Percentiles rank a stretch among this genome's conserved stretches.
Conservation (phyloP, 2,888 invertebrate species). For the Gastrophysa polygoni region DNA sequence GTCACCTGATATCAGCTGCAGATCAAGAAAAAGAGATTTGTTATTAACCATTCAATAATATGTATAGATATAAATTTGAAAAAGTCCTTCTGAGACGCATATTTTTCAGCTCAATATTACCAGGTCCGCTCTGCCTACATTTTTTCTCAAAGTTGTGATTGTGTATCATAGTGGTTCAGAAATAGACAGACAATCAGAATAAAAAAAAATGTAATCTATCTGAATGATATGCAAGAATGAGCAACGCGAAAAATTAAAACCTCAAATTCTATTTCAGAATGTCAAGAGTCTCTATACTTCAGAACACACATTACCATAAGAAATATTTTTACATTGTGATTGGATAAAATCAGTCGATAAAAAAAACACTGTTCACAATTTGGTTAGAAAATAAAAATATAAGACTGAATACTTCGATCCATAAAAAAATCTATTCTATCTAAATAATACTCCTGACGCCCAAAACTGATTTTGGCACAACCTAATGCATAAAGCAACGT, state of each 20-base stretch:
- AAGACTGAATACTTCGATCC: slow-evolving; percentile 9
- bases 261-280: slow-evolving; percentile 24
- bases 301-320: slow-evolving; percentile 42
- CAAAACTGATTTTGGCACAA: slow-evolving; percentile 29
- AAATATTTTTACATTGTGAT: slow-evolving; percentile 28
- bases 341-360: slow-evolving; percentile 35
- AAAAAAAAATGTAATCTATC: not conserved
- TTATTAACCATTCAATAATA: too few relatives aligned
- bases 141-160: not conserved
- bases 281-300: slow-evolving; percentile 28
- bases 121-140: too few relatives aligned
- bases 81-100: too few relatives aligned
- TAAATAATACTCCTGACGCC: slow-evolving; percentile 27
- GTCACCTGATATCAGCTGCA: too few relatives aligned
- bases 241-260: slow-evolving; percentile 24
- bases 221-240: slow-evolving; percentile 36
- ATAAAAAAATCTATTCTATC: slow-evolving; percentile 18
- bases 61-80: too few relatives aligned
- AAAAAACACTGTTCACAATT: slow-evolving; percentile 15
- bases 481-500: slow-evolving; percentile 31
- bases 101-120: too few relatives aligned
- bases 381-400: slow-evolving; percentile 13
- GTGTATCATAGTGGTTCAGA: not conserved
- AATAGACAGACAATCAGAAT: not conserved
- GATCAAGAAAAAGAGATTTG: too few relatives aligned